Evolutionary conservation across 2,888 invertebrate species (phyloP), one percentile per base, ranked within the genome.

Genomic region (Meteorus colon): DNA sequence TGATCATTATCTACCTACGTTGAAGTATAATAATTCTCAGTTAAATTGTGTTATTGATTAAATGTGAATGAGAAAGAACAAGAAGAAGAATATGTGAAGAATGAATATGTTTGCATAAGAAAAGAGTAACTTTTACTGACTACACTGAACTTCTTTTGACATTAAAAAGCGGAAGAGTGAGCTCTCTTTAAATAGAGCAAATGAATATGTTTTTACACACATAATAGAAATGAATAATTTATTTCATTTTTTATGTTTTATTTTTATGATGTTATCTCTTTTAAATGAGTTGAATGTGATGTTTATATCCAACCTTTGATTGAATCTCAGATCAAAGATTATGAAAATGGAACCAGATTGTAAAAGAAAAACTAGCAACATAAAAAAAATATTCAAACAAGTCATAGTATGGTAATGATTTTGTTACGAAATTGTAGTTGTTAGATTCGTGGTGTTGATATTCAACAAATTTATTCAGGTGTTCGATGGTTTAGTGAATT

Each of bases 1-100:
- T 75, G 74, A 71, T 77, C 78, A 77, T 79, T 79, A 69, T 69
- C 51, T 37, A 34, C 71, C 75, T 75, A 76, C 75, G 74, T 59
- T 27, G 29, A 8, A 72, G 37, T 51, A 59, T 59, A 27, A 27
- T 62, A 66, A 37, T 55, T 27, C 59, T 60, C 4, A 45, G 34
- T 27, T 24, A 51, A 66, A 67, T 37, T 59, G 59, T 29, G 27
- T 73, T 55, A 45, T 34, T 51, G 67, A 69, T 69, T 74, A 69
- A 34, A 48, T 29, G 68, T 51, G 10, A 68, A 4, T 31, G 41
- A 51, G 37, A 63, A 63, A 63, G 37, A n/a, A 37, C 10, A 31
- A 14, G 16, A 37, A 8, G 16, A 14, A 55, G 4, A 55, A 55
- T 55, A 6, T 2, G 4, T 6, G 55, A 3, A 55, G 2, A 8